Percentiles rank a stretch among this genome's conserved stretches.
phyloP scores from a whole-genome alignment of 1,140 invertebrate species.

The Nymphalis io region DNA sequence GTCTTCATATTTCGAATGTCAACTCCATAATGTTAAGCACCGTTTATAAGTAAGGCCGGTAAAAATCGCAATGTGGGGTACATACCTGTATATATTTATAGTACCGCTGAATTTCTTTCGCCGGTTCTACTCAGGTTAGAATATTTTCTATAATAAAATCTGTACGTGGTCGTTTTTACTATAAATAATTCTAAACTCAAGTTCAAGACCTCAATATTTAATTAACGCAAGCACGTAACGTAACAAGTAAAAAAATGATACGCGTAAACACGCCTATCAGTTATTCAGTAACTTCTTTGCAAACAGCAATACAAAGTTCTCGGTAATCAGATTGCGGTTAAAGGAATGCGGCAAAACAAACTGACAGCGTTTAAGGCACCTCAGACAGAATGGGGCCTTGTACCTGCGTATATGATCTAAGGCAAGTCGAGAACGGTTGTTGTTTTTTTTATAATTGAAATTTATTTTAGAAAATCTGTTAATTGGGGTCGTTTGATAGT shows the following conservation, averaged over 20 bases:
- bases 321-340: slow-evolving; percentile 29
- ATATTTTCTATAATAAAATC: too few species aligned
- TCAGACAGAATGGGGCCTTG: slow-evolving; percentile 30
- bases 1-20: too few species aligned
- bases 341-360: slow-evolving; percentile 17
- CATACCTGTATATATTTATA: too few species aligned
- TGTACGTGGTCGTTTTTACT: too few species aligned
- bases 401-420: neutral
- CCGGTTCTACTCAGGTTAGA: too few species aligned
- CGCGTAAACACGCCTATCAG: slow-evolving; percentile 11
- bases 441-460: too few species aligned
- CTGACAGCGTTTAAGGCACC: slow-evolving; percentile 9
- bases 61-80: neutral
- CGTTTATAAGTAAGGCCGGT: too few species aligned
- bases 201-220: neutral
- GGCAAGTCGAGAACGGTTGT: neutral
- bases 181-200: too few species aligned
- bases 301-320: slow-evolving; percentile 17
- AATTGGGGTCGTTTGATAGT: too few species aligned
- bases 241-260: slow-evolving; percentile 4
- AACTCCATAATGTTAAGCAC: too few species aligned
- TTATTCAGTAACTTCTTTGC: neutral
- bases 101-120: too few species aligned
- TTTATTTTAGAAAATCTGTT: too few species aligned
- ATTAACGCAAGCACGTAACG: neutral